Evolutionary conservation across 2,888 invertebrate species (phyloP), one percentile per base, ranked within the genome.

Genomic region (Lysandra bellargus): DNA sequence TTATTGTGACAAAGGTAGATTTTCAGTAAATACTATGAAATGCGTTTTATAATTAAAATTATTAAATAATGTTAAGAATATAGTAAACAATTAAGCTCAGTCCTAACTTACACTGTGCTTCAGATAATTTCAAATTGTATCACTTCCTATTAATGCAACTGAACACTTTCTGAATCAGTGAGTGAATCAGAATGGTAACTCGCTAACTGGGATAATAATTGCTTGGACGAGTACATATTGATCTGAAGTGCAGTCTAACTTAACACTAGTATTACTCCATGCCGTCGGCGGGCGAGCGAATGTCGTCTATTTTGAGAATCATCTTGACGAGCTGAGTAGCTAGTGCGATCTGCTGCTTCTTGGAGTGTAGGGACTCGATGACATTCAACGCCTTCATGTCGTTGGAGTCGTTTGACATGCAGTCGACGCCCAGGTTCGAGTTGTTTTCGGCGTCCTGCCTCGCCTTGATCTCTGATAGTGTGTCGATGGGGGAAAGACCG

Each of bases 261-360:
- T 57, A 76, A 76, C 14, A 78, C 23, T 75, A 40, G 40, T 61
- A 23, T 82, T 90, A 93, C 61, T 93, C 88, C 78, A 93, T 90
- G 14, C 88, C 84, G 82, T 96, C 95, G 0, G 95, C 95, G 4
- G 96, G 95, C 4, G 96, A 96, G 81, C 96, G 96, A 69, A 99
- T 98, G 89, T 99, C 99, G 89, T 99, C 99, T 81, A 99, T 99
- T 94, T 99, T 99, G 83, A 99, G 96, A 83, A 99, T 99, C 99
- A 99, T 99, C 91, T 99, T 99, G 79, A 99, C 99, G 82, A 99
- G 96, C 88, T 99, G 99, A 0, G 99, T 99, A 33, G 99, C 99
- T 84, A 99, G 95, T 57, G 99, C 95, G 81, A 99, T 97, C 94
- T 99, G 99, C 88, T 99, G 99, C 86, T 98, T 98, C 96, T 99